A percentile compares a stretch with the other conserved stretches of the same genome.
These are phyloP conservation scores for Dendrocincla fuliginosa DNA, from an alignment of 2,797 vertebrate species.

Conservation along the genomic window DNA sequence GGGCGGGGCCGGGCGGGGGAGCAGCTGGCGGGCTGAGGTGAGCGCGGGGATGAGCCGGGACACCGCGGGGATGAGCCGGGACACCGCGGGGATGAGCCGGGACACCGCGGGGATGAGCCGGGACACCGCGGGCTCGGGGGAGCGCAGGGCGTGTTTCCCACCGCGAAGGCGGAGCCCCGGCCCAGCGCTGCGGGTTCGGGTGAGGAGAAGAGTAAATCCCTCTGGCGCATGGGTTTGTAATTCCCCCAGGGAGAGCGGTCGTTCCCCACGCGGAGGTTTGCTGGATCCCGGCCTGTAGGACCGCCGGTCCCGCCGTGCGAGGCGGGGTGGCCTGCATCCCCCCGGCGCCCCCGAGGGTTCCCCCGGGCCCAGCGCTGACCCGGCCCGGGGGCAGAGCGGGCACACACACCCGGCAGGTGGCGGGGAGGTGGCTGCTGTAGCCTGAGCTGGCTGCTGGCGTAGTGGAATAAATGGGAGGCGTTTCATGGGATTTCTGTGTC, in stretches of 20 bases:
- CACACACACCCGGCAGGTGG: too few species aligned
- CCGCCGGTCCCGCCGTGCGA: background rate
- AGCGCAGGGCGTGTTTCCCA: background rate
- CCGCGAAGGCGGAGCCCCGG: background rate
- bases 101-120: background rate
- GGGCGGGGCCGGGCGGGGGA: too few species aligned
- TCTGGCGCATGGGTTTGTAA: fast-evolving
- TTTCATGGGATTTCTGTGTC: fast-evolving
- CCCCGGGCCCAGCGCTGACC: too few species aligned
- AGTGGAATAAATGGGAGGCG: fast-evolving
- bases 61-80: too few species aligned
- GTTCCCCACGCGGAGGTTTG: fast-evolving
- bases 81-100: too few species aligned
- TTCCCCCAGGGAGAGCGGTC: background rate
- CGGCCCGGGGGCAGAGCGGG: too few species aligned
- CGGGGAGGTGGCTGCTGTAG: background rate
- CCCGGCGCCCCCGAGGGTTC: too few species aligned
- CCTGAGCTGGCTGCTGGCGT: fast-evolving
- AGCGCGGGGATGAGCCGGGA: too few species aligned
- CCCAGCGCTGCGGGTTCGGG: fast-evolving
- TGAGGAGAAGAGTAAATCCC: background rate
- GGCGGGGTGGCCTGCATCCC: background rate
- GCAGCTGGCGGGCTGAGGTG: too few species aligned
- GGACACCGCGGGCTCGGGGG: fast-evolving
- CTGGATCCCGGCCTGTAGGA: background rate